Evolutionary conservation across 2,113 vertebrate species (phyloP).

Genomic region (Pandion haliaetus): DNA sequence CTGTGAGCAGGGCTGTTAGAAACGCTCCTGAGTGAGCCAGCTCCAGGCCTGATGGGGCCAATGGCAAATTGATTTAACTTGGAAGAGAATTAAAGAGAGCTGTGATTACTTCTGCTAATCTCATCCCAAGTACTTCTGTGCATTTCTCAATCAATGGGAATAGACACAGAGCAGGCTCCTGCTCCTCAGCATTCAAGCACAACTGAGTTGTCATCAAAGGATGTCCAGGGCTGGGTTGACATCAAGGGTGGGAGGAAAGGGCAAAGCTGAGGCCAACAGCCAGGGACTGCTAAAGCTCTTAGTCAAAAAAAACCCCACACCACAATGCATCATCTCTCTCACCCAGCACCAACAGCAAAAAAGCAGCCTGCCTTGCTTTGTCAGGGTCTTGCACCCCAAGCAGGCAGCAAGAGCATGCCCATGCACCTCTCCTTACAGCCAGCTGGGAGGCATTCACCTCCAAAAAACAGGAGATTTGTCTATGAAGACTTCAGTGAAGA

Average conservation of each 20-base stretch:
- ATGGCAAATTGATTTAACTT: not conserved
- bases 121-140: not conserved
- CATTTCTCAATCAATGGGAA: not conserved
- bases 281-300: not conserved
- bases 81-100: not conserved
- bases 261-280: not conserved
- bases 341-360: not conserved
- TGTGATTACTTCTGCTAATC: not conserved
- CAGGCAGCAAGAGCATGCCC: not conserved
- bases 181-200: not conserved
- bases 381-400: not conserved
- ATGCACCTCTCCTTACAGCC: not conserved
- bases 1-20: not conserved
- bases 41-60: not conserved
- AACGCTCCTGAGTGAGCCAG: not conserved
- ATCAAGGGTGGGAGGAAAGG: not conserved
- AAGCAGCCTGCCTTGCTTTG: not conserved
- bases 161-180: not conserved
- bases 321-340: not conserved
- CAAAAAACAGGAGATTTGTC: not conserved
- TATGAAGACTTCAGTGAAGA: not conserved
- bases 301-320: rapidly evolving
- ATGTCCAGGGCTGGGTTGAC: not conserved
- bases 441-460: not conserved
- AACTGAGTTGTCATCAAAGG: not conserved